A percentile compares a stretch with the other conserved stretches of the same genome.
phyloP scores from a whole-genome alignment of 2,113 vertebrate genomes.

The Albula glossodonta region DNA sequence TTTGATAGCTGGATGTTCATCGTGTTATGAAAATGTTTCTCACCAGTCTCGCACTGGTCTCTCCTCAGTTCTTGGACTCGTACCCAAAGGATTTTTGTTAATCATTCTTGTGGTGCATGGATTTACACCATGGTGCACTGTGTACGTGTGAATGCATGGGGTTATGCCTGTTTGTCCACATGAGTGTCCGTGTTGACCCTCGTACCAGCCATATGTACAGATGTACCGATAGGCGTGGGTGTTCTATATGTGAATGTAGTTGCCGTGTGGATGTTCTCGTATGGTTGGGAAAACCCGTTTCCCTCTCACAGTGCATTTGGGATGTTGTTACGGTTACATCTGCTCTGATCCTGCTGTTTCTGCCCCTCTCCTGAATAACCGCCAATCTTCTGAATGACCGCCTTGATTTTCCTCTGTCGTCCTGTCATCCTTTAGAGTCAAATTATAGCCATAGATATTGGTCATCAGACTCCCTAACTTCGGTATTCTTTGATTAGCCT shows the following conservation, averaged over 20 bases:
- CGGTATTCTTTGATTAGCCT: neutral
- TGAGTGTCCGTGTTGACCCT: neutral
- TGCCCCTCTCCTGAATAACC: neutral
- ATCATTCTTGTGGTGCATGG: neutral
- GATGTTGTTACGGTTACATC: neutral
- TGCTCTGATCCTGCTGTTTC: neutral
- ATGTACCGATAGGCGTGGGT: neutral
- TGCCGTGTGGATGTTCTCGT: neutral
- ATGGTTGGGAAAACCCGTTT: neutral
- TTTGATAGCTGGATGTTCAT: neutral
- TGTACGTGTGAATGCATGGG: neutral
- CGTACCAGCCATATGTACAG: neutral
- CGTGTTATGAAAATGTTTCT: neutral
- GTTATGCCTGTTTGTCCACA: neutral
- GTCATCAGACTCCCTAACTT: neutral
- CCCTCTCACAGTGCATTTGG: neutral
- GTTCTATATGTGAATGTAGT: neutral
- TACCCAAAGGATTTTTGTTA: neutral
- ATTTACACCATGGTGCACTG: neutral
- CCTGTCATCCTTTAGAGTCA: neutral
- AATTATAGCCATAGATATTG: neutral
- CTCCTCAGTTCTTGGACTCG: neutral
- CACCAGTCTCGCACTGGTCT: neutral
- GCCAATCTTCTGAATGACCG: neutral
- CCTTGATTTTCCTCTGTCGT: neutral